phyloP scores from a whole-genome alignment of 2,888 invertebrate species.

The Ophion costatus region DNA sequence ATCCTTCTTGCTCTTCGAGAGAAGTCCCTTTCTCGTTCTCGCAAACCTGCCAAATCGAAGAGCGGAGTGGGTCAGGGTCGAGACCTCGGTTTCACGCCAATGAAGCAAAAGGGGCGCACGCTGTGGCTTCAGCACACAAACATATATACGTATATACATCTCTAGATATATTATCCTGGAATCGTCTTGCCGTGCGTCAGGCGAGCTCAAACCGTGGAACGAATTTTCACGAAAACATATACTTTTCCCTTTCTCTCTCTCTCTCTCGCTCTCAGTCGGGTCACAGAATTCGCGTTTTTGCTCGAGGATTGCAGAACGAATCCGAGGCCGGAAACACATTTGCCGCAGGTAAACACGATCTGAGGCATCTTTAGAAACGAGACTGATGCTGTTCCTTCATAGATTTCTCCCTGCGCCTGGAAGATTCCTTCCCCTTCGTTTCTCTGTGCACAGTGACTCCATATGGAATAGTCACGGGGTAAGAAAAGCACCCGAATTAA shows the following conservation, averaged over 20 bases:
- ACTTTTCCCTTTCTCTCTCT: slow-evolving; percentile 27
- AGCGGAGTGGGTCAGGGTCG: slow-evolving; percentile 73
- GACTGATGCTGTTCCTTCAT: slow-evolving; percentile 24
- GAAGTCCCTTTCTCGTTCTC: slow-evolving; percentile 30
- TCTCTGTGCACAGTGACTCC: slow-evolving; percentile 13
- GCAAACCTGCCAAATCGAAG: slow-evolving; percentile 53
- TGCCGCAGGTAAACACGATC: slow-evolving; percentile 51
- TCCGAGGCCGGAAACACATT: slow-evolving; percentile 67
- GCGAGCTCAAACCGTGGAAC: slow-evolving; percentile 58
- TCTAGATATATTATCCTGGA: slow-evolving; percentile 14
- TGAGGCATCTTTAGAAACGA: slow-evolving; percentile 25
- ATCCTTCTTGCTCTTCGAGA: slow-evolving; percentile 13
- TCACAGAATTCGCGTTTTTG: slow-evolving; percentile 51
- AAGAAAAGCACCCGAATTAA: slow-evolving; percentile 16
- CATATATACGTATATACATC: neutral
- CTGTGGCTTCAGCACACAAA: slow-evolving; percentile 47
- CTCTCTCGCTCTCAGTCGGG: neutral
- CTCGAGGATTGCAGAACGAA: slow-evolving; percentile 64
- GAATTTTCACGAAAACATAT: slow-evolving; percentile 67
- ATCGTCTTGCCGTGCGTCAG: slow-evolving; percentile 24
- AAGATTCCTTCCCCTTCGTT: slow-evolving; percentile 28
- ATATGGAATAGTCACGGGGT: slow-evolving; percentile 15
- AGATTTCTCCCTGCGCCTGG: slow-evolving; percentile 11
- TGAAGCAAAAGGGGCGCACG: slow-evolving; percentile 61
- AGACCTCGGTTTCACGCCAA: slow-evolving; percentile 65